Conservation (phyloP, 2,888 invertebrate species). For the Polymixis flavicincta region DNA sequence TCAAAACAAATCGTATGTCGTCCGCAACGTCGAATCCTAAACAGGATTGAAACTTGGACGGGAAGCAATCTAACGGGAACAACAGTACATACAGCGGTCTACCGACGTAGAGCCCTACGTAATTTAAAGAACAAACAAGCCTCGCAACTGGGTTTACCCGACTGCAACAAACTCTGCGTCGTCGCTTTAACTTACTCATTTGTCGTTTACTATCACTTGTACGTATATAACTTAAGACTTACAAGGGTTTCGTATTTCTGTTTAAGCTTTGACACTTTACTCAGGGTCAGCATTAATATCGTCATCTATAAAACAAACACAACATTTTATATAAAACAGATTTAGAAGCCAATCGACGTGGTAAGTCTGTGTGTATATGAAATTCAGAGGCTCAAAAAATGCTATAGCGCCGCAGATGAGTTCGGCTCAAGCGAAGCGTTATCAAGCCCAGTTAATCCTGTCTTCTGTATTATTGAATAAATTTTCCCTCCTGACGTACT, state of each 20-base stretch:
- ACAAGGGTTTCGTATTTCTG: constrained; percentile 41
- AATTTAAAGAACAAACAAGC: constrained; percentile 85
- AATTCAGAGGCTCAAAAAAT: constrained; percentile 80
- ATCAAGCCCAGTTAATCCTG: constrained; percentile 85
- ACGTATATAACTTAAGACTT: constrained; percentile 32
- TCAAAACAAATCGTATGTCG: constrained; percentile 73
- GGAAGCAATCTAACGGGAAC: constrained; percentile 79
- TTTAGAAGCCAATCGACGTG: constrained; percentile 68
- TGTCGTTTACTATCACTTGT: constrained; percentile 70
- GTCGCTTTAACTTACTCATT: constrained; percentile 77
- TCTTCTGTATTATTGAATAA: constrained; percentile 87
- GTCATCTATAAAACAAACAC: constrained; percentile 67
- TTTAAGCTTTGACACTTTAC: constrained; percentile 45
- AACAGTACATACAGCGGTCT: constrained; percentile 76
- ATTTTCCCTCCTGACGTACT: constrained; percentile 80
- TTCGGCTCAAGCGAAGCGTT: constrained; percentile 83
- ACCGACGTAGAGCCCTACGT: constrained; percentile 76
- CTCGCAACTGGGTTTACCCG: constrained; percentile 73
- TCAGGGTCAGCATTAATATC: constrained; percentile 63
- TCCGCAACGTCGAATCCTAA: constrained; percentile 74
- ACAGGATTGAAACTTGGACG: constrained; percentile 82
- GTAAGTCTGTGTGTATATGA: constrained; percentile 75
- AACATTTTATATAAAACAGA: constrained; percentile 64
- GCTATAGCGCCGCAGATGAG: constrained; percentile 81
- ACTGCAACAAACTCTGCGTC: constrained; percentile 79